Evolutionary conservation across 2,113 vertebrate genomes (phyloP).

Genomic region (Rissa tridactyla): DNA sequence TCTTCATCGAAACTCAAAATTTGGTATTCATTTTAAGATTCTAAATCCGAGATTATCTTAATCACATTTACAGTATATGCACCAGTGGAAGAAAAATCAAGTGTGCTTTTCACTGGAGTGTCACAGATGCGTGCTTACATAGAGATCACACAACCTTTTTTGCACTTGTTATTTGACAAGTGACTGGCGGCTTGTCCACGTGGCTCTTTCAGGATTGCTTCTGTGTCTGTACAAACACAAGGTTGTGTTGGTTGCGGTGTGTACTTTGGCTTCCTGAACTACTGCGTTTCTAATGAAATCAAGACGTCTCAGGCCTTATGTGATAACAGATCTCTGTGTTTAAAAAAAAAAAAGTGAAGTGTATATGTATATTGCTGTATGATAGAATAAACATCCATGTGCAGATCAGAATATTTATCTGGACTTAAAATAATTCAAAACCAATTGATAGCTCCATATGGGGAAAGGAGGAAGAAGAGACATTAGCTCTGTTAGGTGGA

Average conservation of each 20-base stretch:
- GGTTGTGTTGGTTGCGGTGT: not conserved
- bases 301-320: not conserved
- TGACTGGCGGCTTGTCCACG: not conserved
- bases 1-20: not conserved
- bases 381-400: not conserved
- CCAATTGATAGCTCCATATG: not conserved
- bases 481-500: not conserved
- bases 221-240: not conserved
- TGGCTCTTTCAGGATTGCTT: not conserved
- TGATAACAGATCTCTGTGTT: not conserved
- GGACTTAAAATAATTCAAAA: not conserved
- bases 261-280: not conserved
- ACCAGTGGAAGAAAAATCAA: not conserved
- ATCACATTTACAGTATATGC: not conserved
- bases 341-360: not conserved
- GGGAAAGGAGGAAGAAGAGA: not conserved
- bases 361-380: not conserved
- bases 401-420: not conserved
- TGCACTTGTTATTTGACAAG: not conserved
- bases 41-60: not conserved
- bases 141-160: not conserved
- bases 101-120: accelerated
- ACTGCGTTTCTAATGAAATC: not conserved
- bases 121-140: not conserved
- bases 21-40: not conserved